Evolutionary conservation across 2,888 invertebrate genomes (phyloP).

Genomic region (Julus scandinavius): DNA sequence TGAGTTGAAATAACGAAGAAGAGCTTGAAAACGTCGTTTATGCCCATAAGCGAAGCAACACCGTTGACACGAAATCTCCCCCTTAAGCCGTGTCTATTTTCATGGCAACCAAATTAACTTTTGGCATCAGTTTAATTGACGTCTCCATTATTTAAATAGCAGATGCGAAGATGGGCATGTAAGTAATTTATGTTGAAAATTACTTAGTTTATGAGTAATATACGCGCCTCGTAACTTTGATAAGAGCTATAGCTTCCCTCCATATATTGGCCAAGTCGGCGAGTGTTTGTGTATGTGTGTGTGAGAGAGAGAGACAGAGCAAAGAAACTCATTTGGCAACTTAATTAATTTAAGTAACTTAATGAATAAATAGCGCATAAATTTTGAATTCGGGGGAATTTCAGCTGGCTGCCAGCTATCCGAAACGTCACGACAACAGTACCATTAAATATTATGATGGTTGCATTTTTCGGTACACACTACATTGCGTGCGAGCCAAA

Average conservation of each 20-base stretch:
- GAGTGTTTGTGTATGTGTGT: not conserved
- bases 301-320: not conserved
- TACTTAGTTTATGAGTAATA: constrained; percentile 38
- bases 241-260: not conserved
- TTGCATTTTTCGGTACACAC: not conserved
- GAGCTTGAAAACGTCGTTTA: not conserved
- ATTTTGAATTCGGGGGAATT: constrained; percentile 26
- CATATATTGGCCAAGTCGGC: not conserved
- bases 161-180: constrained; percentile 39
- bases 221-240: constrained; percentile 38
- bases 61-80: not conserved
- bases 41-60: not conserved
- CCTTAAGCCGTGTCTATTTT: constrained; percentile 15
- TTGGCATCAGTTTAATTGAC: constrained; percentile 29
- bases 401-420: not conserved
- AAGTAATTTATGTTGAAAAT: constrained; percentile 34
- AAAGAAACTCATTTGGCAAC: constrained; percentile 34
- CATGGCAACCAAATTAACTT: constrained; percentile 31
- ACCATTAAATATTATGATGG: constrained; percentile 25
- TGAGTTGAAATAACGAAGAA: not conserved
- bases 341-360: constrained; percentile 42
- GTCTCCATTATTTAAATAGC: constrained; percentile 42
- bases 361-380: constrained; percentile 19
- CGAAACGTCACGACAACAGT: constrained; percentile 15
- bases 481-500: not conserved